These are phyloP conservation scores for Acrossocheilus wenchowensis DNA, from an alignment of 2,797 vertebrate genomes.

Conservation along the genomic window DNA sequence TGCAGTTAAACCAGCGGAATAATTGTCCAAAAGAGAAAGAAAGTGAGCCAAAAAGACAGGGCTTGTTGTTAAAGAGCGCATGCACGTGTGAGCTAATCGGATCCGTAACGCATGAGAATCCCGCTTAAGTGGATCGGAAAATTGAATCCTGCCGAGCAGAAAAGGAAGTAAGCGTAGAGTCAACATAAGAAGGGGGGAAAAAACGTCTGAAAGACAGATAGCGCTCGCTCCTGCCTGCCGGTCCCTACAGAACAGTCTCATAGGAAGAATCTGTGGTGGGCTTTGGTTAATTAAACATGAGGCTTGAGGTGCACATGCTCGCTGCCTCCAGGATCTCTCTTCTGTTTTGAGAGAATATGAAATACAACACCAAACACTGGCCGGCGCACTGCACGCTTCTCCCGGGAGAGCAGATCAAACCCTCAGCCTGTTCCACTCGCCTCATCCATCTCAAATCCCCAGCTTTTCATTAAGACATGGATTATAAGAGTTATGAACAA, in stretches of 20 bases:
- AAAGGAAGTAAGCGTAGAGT: constrained; percentile 37
- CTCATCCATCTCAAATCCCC: constrained; percentile 11
- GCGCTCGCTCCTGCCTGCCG: constrained; percentile 25
- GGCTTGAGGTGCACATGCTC: constrained; percentile 70
- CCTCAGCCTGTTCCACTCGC: neutral
- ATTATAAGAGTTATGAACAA: constrained; percentile 32
- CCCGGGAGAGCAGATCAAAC: constrained; percentile 33
- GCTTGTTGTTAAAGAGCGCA: constrained; percentile 27
- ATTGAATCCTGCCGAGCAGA: constrained; percentile 55
- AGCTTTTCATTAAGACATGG: constrained; percentile 47
- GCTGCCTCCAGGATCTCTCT: constrained; percentile 70
- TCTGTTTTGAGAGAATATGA: constrained; percentile 50
- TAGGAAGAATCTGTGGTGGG: constrained; percentile 62
- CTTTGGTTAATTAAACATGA: constrained; percentile 80
- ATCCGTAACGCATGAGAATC: constrained; percentile 55
- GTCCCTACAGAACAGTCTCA: constrained; percentile 40
- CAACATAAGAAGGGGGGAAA: constrained; percentile 26
- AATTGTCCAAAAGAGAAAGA: neutral
- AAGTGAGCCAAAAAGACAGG: neutral
- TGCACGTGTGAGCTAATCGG: constrained; percentile 46
- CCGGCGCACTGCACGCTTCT: neutral
- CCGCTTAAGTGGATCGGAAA: constrained; percentile 58
- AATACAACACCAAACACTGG: constrained; percentile 26
- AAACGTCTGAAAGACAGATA: constrained; percentile 29
- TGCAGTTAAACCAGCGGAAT: constrained; percentile 18